These are phyloP conservation scores for Pheosia tremula DNA, from an alignment of 2,888 invertebrate species.

Conservation along the genomic window DNA sequence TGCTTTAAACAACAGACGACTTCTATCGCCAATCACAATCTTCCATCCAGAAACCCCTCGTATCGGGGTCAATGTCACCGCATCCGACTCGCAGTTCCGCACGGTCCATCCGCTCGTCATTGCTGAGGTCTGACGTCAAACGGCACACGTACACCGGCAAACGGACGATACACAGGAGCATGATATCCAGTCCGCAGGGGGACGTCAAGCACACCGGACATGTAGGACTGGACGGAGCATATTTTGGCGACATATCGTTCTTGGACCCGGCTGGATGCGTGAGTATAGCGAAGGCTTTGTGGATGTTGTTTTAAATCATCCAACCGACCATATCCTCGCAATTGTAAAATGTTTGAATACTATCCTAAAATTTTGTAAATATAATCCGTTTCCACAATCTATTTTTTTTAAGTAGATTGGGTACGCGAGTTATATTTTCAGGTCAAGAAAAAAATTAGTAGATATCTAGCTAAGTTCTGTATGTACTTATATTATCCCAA, in stretches of 20 bases:
- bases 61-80: constrained; percentile 59
- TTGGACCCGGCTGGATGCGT: constrained; percentile 74
- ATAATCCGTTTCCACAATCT: too few species aligned
- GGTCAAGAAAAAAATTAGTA: too few species aligned
- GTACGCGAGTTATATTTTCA: too few species aligned
- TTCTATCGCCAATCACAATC: constrained; percentile 35
- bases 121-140: constrained; percentile 80
- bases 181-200: constrained; percentile 99
- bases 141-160: constrained; percentile 80
- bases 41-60: constrained; percentile 36
- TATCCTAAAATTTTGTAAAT: too few species aligned
- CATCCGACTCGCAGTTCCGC: constrained; percentile 63
- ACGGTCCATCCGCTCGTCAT: constrained; percentile 64
- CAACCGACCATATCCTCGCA: too few species aligned
- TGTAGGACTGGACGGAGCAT: constrained; percentile 98
- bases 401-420: too few species aligned
- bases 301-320: not conserved
- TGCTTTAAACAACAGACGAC: constrained; percentile 36
- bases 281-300: constrained; percentile 45
- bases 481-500: not conserved
- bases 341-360: too few species aligned
- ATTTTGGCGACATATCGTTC: constrained; percentile 96
- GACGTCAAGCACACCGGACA: constrained; percentile 98
- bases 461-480: too few species aligned
- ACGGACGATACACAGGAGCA: constrained; percentile 91